These are phyloP conservation scores for Isotomurus palustris DNA, from an alignment of 2,888 invertebrate species.

Conservation along the genomic window DNA sequence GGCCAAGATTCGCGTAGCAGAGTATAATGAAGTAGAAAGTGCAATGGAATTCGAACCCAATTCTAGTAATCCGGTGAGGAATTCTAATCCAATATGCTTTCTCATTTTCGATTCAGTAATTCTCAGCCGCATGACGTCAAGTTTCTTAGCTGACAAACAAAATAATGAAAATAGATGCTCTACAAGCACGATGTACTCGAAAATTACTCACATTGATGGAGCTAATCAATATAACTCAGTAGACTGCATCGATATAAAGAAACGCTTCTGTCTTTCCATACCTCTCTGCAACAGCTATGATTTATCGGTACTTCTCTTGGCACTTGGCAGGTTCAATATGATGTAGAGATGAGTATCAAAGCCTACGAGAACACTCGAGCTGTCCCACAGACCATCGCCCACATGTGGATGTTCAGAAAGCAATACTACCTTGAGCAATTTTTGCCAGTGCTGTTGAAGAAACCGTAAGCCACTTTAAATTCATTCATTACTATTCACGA, in stretches of 20 bases:
- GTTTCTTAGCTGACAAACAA: no score
- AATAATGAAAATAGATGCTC: no score
- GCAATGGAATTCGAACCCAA: slow-evolving; percentile 39
- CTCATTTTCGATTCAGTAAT: no score
- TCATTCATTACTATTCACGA: neutral
- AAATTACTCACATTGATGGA: no score
- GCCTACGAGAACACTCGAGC: slow-evolving; percentile 25
- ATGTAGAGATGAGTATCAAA: slow-evolving; percentile 38
- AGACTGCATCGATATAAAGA: no score
- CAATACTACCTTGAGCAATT: slow-evolving; percentile 35
- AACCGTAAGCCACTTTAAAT: slow-evolving; percentile 36
- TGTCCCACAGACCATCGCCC: slow-evolving; percentile 30
- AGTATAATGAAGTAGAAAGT: slow-evolving; percentile 41
- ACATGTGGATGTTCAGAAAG: slow-evolving; percentile 36
- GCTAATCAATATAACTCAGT: no score
- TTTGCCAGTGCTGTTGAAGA: slow-evolving; percentile 37
- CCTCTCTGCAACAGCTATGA: no score
- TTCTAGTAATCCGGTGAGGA: slow-evolving; percentile 37
- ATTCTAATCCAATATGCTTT: neutral
- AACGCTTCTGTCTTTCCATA: no score
- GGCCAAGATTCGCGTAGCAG: slow-evolving; percentile 37
- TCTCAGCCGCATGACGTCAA: no score
- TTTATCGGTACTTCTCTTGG: slow-evolving; percentile 13
- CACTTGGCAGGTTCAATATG: slow-evolving; percentile 37
- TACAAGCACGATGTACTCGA: no score